These are phyloP conservation scores for Radopholus similis DNA, from an alignment of 1,140 invertebrate genomes.

Conservation along the genomic window DNA sequence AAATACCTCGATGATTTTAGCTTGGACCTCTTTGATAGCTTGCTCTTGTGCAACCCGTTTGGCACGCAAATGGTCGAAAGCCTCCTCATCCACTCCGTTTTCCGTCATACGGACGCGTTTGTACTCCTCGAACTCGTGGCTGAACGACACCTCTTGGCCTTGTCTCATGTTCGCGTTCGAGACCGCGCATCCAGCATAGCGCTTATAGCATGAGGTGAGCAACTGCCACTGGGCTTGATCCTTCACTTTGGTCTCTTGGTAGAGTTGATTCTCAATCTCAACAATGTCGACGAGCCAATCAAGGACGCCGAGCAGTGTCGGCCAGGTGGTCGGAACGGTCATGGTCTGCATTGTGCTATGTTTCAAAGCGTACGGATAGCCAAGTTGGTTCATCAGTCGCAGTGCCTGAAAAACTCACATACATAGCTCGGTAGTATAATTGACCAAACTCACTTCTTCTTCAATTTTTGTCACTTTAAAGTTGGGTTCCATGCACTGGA, in stretches of 20 bases:
- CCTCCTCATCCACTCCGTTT: constrained; percentile 1
- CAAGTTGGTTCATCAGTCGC: constrained; percentile 13
- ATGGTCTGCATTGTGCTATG: constrained; percentile 34
- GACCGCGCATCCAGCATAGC: background rate
- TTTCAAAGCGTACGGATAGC: constrained; percentile 29
- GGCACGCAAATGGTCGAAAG: background rate
- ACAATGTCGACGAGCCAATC: constrained; percentile 26
- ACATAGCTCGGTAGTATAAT: background rate
- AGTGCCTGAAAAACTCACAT: constrained; percentile 7
- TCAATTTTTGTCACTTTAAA: constrained; percentile 5
- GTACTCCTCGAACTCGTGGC: constrained; percentile 12
- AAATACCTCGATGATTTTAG: background rate
- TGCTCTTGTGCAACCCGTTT: constrained; percentile 9
- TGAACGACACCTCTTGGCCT: background rate
- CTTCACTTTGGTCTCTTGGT: constrained; percentile 5
- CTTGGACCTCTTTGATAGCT: constrained; percentile 1
- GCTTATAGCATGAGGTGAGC: constrained; percentile 20
- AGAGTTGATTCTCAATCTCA: background rate
- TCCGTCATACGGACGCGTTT: background rate
- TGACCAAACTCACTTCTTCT: background rate
- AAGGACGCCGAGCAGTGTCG: constrained; percentile 9
- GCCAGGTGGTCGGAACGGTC: constrained; percentile 22
- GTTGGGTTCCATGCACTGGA: constrained; percentile 3
- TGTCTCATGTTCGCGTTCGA: background rate
- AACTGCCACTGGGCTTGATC: constrained; percentile 19